A percentile compares a stretch with the other conserved stretches of the same genome.
phyloP scores from a whole-genome alignment of 2,113 vertebrate species.

The Tichodroma muraria region DNA sequence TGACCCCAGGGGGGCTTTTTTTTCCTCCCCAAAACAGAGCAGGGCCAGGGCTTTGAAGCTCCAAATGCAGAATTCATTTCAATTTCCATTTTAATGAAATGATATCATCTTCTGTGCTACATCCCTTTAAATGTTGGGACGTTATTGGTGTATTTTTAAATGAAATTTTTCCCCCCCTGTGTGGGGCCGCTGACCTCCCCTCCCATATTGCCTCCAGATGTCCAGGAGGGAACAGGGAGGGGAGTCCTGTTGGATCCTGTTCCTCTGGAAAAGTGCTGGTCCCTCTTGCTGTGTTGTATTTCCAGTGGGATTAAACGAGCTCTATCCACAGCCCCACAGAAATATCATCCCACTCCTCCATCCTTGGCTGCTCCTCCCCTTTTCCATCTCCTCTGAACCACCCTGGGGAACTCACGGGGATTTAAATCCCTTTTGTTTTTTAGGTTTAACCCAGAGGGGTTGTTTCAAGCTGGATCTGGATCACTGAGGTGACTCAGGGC shows the following conservation, averaged over 20 bases:
- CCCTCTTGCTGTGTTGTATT: fast-evolving
- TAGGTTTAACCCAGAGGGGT: not conserved
- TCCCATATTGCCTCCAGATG: conserved; percentile 11
- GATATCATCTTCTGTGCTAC: not conserved
- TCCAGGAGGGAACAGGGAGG: not conserved
- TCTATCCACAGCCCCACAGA: not conserved
- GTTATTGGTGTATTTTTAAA: not conserved
- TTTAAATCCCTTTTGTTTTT: not conserved
- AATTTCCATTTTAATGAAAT: not conserved
- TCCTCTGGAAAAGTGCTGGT: not conserved
- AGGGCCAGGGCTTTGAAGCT: not conserved
- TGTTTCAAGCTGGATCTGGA: not conserved
- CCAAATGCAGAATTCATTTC: not conserved
- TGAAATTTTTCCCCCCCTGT: not conserved
- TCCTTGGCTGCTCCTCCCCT: not conserved
- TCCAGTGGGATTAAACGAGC: not conserved
- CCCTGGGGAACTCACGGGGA: not conserved
- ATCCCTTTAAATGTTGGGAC: not conserved
- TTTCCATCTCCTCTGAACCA: not conserved
- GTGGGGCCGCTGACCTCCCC: not conserved
- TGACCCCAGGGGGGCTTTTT: not conserved
- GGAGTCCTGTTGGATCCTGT: not conserved
- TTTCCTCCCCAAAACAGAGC: not conserved
- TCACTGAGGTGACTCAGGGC: not conserved
- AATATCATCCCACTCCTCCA: not conserved